Base-by-base conservation (phyloP, 2,113 vertebrate genomes). In the Dicentrarchus labrax region DNA sequence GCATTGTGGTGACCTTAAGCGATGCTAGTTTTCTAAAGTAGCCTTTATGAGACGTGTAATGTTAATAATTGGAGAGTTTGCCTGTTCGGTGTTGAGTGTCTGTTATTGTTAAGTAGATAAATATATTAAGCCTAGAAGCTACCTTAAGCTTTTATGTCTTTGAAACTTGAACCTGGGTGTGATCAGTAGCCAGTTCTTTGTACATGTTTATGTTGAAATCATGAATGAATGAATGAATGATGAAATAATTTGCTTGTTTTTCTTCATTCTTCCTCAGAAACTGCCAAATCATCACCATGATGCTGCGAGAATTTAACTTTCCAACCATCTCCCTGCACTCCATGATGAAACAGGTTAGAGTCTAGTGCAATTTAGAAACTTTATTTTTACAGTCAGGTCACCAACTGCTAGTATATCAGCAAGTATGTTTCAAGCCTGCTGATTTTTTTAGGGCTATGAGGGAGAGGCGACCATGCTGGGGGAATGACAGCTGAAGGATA, bases 301-400 rank as follows among this genome's bases (percentile, higher is more conserved):
- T 99, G 97, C 95, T 99, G 5, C 95, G 93, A 3, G 95, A 92
- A n/a, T 98, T 95, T 88, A 95, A 6, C 54, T 99, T 99, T 53
- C 98, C 96, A 0, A 93, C 97, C 0, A 95, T 99, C 43, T 96
- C 96, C 0, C 94, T 99, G 69, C 98, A 99, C 62, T 99, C 98
- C 51, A 98, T 97, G 97, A 98, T 99, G 98, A 99, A 99, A 47
- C 98, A 99, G 97, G 98, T 98, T 3, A 30, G 83, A 83, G 78
- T 59, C 3, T 41, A 5, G 30, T 30, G 30, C 30, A 30, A 59
- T 12, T 47, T 2, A 47, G 19, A 62, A 21, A 53, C 15, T 51
- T 56, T 1, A 8, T 15, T 3, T 60, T n/a, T 30, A 13, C 53
- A 15, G 51, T 30, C 30, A 30, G 30, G 30, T 30, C 30, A 30